Evolutionary conservation across 2,113 vertebrate genomes (phyloP), one percentile per base, ranked within the genome.

Genomic region (Syngnathoides biaculeatus): DNA sequence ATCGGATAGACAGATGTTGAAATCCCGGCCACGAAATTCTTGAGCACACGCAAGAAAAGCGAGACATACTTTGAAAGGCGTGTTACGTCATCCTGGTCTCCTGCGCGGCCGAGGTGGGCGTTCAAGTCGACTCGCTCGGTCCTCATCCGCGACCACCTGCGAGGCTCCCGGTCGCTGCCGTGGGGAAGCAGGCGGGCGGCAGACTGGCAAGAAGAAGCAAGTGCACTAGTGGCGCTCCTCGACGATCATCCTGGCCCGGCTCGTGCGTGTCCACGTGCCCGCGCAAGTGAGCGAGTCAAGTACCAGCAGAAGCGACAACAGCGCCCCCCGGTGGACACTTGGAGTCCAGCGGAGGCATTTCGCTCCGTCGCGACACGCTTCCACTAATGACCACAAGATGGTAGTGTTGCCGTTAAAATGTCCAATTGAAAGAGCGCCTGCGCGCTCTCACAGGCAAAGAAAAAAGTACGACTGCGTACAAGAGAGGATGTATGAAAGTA

Each of bases 61-160:
- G 53, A 19, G 48, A 84, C 84, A 22, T 86, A 85, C 83, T 83
- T 83, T 73, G 39, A 67, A 64, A 38, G 38, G 75, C 50, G 40
- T 57, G 58, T 10, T 52, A 26, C 26, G 8, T 30, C 55, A 57
- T 57, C 26, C 13, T 15, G 26, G 14, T 30, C 26, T 57, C 14
- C 26, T 57, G 7, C 26, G 26, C 2, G 55, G 14, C 20, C 48
- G 48, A 9, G 20, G n/a, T n/a, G n/a, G n/a, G 22, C 14, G 55
- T 30, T 57, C 26, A 17, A 17, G 26, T 57, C 8, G 55, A 57
- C 26, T 12, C 11, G 26, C 15, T 45, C 3, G 8, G 6, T 48
- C 19, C 19, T 47, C 17, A 5, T 3, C 45, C 17, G 5, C 45
- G 17, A 6, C 3, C 45, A 43, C 9, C 13, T 2, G 8, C 4